phyloP scores from a whole-genome alignment of 2,113 vertebrate genomes.

The Ramphastos sulfuratus region DNA sequence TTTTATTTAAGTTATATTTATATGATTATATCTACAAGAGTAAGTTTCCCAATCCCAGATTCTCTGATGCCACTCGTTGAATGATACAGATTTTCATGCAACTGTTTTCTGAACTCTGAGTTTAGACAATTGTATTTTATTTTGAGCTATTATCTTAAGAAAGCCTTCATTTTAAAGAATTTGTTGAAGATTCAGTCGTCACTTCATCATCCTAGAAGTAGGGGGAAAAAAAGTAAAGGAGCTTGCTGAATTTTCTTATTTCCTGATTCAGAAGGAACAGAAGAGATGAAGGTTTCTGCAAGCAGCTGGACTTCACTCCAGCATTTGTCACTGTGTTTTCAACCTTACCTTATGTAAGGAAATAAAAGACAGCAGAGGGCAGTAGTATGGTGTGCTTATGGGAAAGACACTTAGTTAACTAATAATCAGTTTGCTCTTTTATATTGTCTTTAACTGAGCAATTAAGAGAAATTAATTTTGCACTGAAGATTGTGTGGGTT shows the following conservation, averaged over 20 bases:
- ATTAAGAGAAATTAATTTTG: background rate
- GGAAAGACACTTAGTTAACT: background rate
- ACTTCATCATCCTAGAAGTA: background rate
- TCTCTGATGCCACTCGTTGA: background rate
- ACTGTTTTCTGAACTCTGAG: background rate
- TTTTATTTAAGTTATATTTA: background rate
- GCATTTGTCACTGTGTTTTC: background rate
- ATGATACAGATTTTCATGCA: background rate
- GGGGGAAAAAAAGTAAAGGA: background rate
- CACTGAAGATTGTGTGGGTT: background rate
- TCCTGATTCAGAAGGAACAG: background rate
- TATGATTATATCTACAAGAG: accelerated
- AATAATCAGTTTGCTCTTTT: background rate
- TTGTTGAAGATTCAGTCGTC: background rate
- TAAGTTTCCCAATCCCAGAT: background rate
- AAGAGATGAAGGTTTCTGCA: background rate
- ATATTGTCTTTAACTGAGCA: background rate
- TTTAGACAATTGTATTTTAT: background rate
- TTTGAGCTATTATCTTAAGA: background rate
- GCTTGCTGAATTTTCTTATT: background rate
- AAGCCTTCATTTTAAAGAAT: background rate
- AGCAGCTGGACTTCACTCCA: background rate
- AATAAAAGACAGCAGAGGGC: conserved; percentile 11
- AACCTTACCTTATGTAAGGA: background rate
- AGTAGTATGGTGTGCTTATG: background rate